Conservation (phyloP, 2,113 vertebrate genomes). For the Tychaedon coryphoeus region DNA sequence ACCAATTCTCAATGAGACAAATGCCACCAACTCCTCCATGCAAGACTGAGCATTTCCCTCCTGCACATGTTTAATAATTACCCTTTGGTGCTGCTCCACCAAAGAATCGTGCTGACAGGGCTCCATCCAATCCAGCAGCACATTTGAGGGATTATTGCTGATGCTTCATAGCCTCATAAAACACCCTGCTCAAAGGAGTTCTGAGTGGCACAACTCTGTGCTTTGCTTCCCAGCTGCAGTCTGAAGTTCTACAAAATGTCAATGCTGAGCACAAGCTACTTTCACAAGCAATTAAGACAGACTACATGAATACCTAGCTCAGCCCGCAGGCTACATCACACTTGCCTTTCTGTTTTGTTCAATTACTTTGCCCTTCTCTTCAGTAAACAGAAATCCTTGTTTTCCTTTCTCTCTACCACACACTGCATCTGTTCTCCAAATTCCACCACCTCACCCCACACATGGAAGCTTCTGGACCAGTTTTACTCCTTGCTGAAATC, state of each 20-base stretch:
- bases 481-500: background rate
- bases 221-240: background rate
- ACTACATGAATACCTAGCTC: constrained; percentile 21
- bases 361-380: background rate
- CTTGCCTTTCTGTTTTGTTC: background rate
- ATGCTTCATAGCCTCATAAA: background rate
- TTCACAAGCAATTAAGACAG: constrained; percentile 32
- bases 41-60: background rate
- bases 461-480: background rate
- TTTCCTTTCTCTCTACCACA: background rate
- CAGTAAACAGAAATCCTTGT: background rate
- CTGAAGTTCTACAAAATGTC: background rate
- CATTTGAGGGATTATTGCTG: background rate
- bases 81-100: background rate
- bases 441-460: background rate
- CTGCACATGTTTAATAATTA: background rate
- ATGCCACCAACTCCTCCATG: background rate
- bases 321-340: background rate
- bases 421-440: background rate
- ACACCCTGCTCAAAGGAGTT: background rate
- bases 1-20: background rate
- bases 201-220: background rate
- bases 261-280: background rate
- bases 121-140: background rate
- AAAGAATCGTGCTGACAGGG: background rate